Base-by-base conservation (phyloP, 2,888 invertebrate species). In the Amphipoea oculea region DNA sequence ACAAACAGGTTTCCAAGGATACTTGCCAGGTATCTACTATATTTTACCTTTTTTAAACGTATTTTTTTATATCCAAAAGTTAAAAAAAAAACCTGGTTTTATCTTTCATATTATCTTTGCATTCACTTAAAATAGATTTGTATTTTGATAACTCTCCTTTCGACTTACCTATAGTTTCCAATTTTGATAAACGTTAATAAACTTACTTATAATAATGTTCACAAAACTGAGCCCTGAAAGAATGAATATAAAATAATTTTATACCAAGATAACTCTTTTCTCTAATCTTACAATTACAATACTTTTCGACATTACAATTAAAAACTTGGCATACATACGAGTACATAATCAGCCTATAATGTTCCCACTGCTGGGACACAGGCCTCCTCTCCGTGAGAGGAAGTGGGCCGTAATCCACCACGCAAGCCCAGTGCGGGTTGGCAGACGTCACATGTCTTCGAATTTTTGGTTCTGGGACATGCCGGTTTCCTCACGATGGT, bases 11-110 rank as follows among this genome's bases (percentile, higher is more conserved):
- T 1, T 88, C 90, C 0, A 94, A 90, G 69, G 95, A 95, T n/a
- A 94, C 95, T 0, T 96, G 95, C 70, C 94, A 93, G 91, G 95
- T 89, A 81, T 5, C 17, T 11, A 20, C 63, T 2, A n/a, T 9
- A 7, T 40, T 40, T n/a, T n/a, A 9, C 4, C n/a, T 42, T 42
- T 66, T 66, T 40, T 23, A 0, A 65, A 36, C 20, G 20, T n/a
- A n/a, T n/a, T n/a, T n/a, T n/a, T n/a, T n/a, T n/a, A n/a, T n/a
- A n/a, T n/a, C n/a, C n/a, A n/a, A n/a, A n/a, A 54, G n/a, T n/a
- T 60, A 3, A 11, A 42, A 42, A 42, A 42, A 9, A 45, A 11
- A 23, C 57, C 54, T 60, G 4, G 12, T n/a, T 60, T n/a, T 6
- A 0, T 14, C 29, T 57, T 57, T 29, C 29, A 14, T 62, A 5